Evolutionary conservation across 1,140 invertebrate genomes (phyloP), one percentile per base, ranked within the genome.

Genomic region (Spodoptera litura): DNA sequence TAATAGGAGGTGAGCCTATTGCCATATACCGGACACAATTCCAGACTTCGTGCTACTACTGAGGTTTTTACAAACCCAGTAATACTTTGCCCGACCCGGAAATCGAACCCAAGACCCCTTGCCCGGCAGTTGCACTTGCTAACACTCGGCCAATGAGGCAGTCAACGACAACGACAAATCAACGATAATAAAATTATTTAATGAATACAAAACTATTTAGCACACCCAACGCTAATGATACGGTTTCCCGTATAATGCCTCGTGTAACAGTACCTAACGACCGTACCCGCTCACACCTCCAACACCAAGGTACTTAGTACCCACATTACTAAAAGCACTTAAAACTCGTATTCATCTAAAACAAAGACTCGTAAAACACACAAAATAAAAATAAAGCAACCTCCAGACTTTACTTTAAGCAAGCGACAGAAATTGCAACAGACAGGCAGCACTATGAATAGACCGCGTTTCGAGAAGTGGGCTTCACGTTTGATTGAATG

Each of bases 401-500:
- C 66, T 20, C 44, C 68, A 71, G 68, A 56, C 68, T 71, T 71
- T 71, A 38, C 38, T 44, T 44, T 9, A 44, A 44, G 38, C 53
- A 55, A n/a, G 53, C 51, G 51, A 71, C 51, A 71, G 31, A 55
- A 71, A 71, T 71, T 71, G 52, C 44, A 51, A 75, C 58, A 75
- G 44, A 70, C 66, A 62, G 72, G 38, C 59, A 2, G 11, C 20
- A 84, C 84, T 87, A 86, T 83, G 75, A 81, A 83, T 85, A 82
- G 35, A 10, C 27, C 44, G 5, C 52, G 70, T 80, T 80, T 75
- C 81, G 70, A 82, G 81, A 88, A 87, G 81, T 85, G 78, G 83
- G 80, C 75, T 84, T 79, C 85, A 89, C 84, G 85, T 87, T 80
- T 84, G 84, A 86, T 86, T 84, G 84, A 86, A 91, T 91, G 88